A percentile compares a stretch with the other conserved stretches of the same genome.
Evolutionary conservation across 2,888 invertebrate species (phyloP).

Genomic region (Busseola fusca): DNA sequence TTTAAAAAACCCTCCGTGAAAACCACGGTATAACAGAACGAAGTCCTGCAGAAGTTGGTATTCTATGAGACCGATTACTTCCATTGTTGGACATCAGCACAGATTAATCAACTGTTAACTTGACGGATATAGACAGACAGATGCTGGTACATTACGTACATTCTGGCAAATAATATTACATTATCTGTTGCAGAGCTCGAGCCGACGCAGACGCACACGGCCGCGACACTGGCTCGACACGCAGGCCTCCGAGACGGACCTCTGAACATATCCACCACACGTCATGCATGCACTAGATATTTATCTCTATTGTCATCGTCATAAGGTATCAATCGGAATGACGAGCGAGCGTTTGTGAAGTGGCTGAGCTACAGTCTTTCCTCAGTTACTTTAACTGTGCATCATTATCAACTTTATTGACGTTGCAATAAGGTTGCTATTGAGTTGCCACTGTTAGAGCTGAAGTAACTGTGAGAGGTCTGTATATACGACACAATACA

Average conservation of each 20-base stretch:
- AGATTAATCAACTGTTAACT: too few species aligned
- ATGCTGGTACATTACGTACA: too few species aligned
- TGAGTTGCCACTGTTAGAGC: not conserved
- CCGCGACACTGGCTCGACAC: constrained; percentile 75
- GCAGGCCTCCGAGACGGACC: constrained; percentile 65
- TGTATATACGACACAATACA: not conserved
- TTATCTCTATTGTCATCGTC: not conserved
- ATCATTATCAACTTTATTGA: not conserved
- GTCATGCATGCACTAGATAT: not conserved
- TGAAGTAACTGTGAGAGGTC: not conserved
- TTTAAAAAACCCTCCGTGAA: too few species aligned
- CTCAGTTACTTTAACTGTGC: not conserved
- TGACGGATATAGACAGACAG: too few species aligned
- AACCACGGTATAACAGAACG: too few species aligned
- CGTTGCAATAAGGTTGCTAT: not conserved
- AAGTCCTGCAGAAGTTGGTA: too few species aligned
- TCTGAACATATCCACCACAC: constrained; percentile 34
- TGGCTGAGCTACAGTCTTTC: not conserved
- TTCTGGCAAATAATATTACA: too few species aligned
- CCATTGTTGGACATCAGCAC: too few species aligned
- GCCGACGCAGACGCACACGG: constrained; percentile 45
- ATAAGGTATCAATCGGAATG: not conserved
- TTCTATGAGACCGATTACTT: too few species aligned
- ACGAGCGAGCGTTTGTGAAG: not conserved
- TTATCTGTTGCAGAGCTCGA: constrained; percentile 2